Base-by-base conservation (phyloP, 1,140 invertebrate genomes). In the Drosophila subobscura region DNA sequence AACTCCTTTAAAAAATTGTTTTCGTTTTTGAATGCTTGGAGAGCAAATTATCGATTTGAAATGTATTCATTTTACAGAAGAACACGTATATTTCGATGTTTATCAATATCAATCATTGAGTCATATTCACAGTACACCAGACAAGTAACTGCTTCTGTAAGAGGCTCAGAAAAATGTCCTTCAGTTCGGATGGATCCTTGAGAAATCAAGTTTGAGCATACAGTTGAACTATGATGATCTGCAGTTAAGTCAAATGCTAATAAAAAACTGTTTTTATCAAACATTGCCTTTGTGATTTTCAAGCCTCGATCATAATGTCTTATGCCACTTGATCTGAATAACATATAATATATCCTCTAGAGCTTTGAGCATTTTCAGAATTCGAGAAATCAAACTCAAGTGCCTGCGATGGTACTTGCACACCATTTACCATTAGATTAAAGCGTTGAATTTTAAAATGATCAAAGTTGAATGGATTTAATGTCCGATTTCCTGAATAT, bases 371-470 rank as follows among this genome's bases (percentile, higher is more conserved):
- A 3, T 42, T 42, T 41, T 53, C 33, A 4, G 4, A 23, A 20
- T 20, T 20, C 16, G 20, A 12, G 20, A 14, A 33, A 50, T 50
- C 47, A 50, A 50, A 20, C 7, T 50, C 23, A n/a, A 56, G 8
- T 29, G 42, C 42, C 10, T 45, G 25, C 16, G 16, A 20, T 20
- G 16, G 16, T 20, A 20, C 16, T 20, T 20, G 16, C 16, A 20
- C 16, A 1, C 25, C 54, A 37, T 37, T 57, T 4, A 49, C 12
- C 20, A 49, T 10, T n/a, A 58, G 29, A 23, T 25, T 58, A 40
- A 58, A 49, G 7, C 29, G 25, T 16, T 58, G 29, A 23, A 49
- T 12, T 27, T 46, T 56, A 20, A 58, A 14, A 33, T 57, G 25
- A 14, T 47, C 29, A 23, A 37, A 57, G 23, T 37, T 22, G 12